Evolutionary conservation across 2,888 invertebrate species (phyloP), one percentile per base, ranked within the genome.

Genomic region (Napeogenes sylphis): DNA sequence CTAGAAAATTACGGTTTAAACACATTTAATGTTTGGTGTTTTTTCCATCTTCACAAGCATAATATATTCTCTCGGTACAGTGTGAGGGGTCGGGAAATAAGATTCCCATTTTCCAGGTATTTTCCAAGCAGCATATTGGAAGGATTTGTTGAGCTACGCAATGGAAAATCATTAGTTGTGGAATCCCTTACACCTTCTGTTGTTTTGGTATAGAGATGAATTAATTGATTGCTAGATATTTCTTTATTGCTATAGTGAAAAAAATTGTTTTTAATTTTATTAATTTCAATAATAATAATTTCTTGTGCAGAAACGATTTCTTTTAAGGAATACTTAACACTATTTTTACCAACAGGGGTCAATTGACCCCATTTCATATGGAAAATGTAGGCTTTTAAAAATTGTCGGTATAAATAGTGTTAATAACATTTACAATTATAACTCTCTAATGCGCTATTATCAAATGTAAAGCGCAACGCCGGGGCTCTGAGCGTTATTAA

Each of bases 51-150:
- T 21, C 1, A 21, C 21, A 21, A 21, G 21, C 21, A 21, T 21
- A 21, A 21, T 21, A 21, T 74, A 74, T 74, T 70, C 69, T 65
- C 65, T 64, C 66, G 67, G 70, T 64, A 67, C 60, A 66, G 66
- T 67, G 65, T 67, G 60, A 64, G 67, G 75, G 70, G 68, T 65
- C 72, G 78, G 78, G 75, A 76, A 78, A 79, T 80, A 82, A 80
- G 81, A 79, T 79, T 80, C 82, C 81, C 78, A 86, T 88, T 87
- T 90, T 82, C 85, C 86, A 87, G 86, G 87, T 87, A 87, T 86
- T 86, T 86, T 80, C 84, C 84, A 81, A 82, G 80, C 84, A 84
- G 85, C 84, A 84, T 89, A 87, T 87, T 85, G 87, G 85, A 76
- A 75, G 89, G 90, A 87, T 89, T 90, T 88, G 84, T 72, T 76